These are phyloP conservation scores for Melozone crissalis DNA, from an alignment of 2,113 vertebrate species.

Conservation along the genomic window DNA sequence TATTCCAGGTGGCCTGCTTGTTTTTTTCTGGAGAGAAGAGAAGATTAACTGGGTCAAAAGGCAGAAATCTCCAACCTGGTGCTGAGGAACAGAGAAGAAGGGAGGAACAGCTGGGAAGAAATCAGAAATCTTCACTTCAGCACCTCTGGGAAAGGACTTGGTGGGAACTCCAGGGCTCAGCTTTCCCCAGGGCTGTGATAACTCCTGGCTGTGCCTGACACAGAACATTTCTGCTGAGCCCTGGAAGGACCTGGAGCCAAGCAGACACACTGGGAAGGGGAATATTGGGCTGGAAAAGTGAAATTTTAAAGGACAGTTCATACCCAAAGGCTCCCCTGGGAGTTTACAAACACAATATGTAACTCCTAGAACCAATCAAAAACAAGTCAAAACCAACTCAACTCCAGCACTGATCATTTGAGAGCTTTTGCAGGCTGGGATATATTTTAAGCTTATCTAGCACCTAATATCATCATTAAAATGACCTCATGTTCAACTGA, in stretches of 20 bases:
- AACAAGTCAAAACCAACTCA: background rate
- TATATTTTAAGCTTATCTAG: slow-evolving; percentile 47
- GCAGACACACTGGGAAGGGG: slow-evolving; percentile 44
- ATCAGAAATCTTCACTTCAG: slow-evolving; percentile 16
- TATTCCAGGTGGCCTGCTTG: background rate
- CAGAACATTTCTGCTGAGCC: slow-evolving; percentile 56
- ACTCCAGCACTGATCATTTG: background rate
- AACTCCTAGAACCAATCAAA: slow-evolving; percentile 41
- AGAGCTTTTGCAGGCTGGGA: background rate
- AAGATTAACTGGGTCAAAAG: background rate
- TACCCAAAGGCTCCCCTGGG: slow-evolving; percentile 20
- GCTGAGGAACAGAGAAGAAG: background rate
- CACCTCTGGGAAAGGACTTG: background rate
- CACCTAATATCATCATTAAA: background rate
- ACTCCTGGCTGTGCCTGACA: slow-evolving; percentile 54
- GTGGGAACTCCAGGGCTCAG: background rate
- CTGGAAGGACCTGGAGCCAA: slow-evolving; percentile 51
- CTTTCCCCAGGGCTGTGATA: slow-evolving; percentile 40
- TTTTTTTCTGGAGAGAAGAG: background rate
- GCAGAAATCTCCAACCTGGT: background rate
- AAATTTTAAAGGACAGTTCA: slow-evolving; percentile 39
- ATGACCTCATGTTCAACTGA: slow-evolving; percentile 56
- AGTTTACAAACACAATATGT: background rate
- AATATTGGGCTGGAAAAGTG: slow-evolving; percentile 22
- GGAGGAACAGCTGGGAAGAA: slow-evolving; percentile 1